Percentiles rank a stretch among this genome's conserved stretches.
Conservation (phyloP, 2,888 invertebrate species). For the Vesta saturnalis region DNA sequence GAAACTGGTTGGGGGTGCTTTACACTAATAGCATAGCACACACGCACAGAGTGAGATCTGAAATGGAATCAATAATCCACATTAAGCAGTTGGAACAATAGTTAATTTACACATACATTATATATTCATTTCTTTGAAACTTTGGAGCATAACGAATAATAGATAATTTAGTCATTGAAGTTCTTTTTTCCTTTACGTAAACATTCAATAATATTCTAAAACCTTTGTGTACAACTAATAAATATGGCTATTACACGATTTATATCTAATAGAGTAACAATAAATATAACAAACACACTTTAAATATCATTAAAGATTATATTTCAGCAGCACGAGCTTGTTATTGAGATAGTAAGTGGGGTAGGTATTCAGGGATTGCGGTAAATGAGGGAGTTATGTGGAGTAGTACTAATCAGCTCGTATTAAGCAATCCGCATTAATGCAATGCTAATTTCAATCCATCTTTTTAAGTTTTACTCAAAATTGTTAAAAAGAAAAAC, state of each 20-base stretch:
- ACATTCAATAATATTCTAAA: neutral
- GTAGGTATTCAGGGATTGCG: slow-evolving; percentile 35
- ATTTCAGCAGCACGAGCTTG: slow-evolving; percentile 26
- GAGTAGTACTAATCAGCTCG: slow-evolving; percentile 46
- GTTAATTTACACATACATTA: slow-evolving; percentile 57
- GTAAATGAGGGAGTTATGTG: slow-evolving; percentile 42
- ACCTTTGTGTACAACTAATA: neutral
- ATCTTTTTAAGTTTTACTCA: neutral
- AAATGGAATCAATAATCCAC: slow-evolving; percentile 51
- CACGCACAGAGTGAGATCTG: slow-evolving; percentile 47
- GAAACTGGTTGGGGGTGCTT: slow-evolving; percentile 43
- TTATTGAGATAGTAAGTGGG: slow-evolving; percentile 30
- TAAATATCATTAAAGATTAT: slow-evolving; percentile 25
- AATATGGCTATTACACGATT: neutral
- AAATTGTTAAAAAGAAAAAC: too few species aligned
- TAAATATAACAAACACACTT: slow-evolving; percentile 7
- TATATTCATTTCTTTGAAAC: slow-evolving; percentile 49
- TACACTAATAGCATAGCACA: slow-evolving; percentile 48
- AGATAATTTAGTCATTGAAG: neutral
- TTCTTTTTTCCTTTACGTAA: neutral
- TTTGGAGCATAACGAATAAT: slow-evolving; percentile 24
- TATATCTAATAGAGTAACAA: neutral
- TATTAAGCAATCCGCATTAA: slow-evolving; percentile 48
- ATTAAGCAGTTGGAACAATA: slow-evolving; percentile 52
- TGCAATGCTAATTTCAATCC: slow-evolving; percentile 42